Conservation (phyloP, 2,113 vertebrate species). For the Silurus asotus region DNA sequence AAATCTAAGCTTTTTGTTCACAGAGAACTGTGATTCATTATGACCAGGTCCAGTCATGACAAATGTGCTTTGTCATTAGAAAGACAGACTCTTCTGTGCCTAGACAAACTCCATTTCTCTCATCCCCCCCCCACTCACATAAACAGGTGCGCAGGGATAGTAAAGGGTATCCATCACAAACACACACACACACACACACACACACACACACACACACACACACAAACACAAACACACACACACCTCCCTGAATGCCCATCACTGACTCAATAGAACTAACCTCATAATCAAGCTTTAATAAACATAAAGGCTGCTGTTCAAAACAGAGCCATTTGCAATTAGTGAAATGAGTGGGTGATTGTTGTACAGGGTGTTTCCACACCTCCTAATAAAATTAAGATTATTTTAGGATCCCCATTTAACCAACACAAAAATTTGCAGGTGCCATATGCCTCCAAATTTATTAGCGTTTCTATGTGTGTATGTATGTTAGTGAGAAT, state of each 20-base stretch:
- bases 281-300: constrained; percentile 47
- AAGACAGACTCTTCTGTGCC: constrained; percentile 31
- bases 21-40: constrained; percentile 20
- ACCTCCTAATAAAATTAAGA: constrained; percentile 16
- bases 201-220: constrained; percentile 9
- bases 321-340: constrained; percentile 31
- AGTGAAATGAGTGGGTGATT: constrained; percentile 48
- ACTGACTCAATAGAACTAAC: constrained; percentile 41
- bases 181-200: constrained; percentile 1
- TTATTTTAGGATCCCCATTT: constrained; percentile 42
- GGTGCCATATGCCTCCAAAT: constrained; percentile 39
- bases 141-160: constrained; percentile 43
- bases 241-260: constrained; percentile 22
- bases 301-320: constrained; percentile 45
- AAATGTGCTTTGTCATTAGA: constrained; percentile 27
- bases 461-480: constrained; percentile 28
- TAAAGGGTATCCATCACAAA: constrained; percentile 35
- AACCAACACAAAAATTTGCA: background rate
- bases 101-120: constrained; percentile 33
- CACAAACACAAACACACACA: constrained; percentile 20
- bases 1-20: background rate
- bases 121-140: constrained; percentile 22
- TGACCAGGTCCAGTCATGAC: constrained; percentile 1
- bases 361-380: constrained; percentile 15
- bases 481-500: background rate